Evolutionary conservation across 1,140 invertebrate species (phyloP).

Genomic region (Meloidogyne floridensis): DNA sequence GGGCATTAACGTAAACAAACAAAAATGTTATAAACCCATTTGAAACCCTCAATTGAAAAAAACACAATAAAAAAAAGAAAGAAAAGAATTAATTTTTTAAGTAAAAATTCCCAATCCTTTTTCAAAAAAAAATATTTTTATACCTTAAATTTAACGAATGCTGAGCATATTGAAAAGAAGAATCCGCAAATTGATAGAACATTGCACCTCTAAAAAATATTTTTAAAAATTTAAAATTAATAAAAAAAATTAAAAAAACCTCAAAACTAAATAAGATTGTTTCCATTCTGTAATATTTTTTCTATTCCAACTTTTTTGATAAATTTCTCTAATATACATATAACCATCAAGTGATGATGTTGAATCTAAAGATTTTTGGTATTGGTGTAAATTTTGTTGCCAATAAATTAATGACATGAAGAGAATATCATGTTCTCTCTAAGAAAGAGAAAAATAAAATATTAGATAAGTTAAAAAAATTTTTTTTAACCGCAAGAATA

Average conservation of each 20-base stretch:
- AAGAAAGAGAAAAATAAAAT: constrained; percentile 18
- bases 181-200: constrained; percentile 48
- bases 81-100: background rate
- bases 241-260: constrained; percentile 2
- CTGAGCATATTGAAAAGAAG: constrained; percentile 45
- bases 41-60: too few relatives aligned
- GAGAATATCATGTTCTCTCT: constrained; percentile 42
- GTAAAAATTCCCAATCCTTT: too few relatives aligned
- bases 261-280: constrained; percentile 42
- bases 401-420: constrained; percentile 44
- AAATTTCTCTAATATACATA: constrained; percentile 42
- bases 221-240: constrained; percentile 4
- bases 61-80: constrained; percentile 68
- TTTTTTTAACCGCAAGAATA: too few relatives aligned
- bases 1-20: too few relatives aligned
- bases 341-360: constrained; percentile 37
- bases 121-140: background rate
- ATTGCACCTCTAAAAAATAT: constrained; percentile 38
- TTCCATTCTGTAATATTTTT: constrained; percentile 31
- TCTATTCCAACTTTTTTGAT: constrained; percentile 41
- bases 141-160: constrained; percentile 38
- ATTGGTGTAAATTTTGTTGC: constrained; percentile 32
- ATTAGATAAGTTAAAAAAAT: too few relatives aligned
- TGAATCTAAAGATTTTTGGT: background rate
- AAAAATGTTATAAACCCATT: too few relatives aligned